Evolutionary conservation across 2,113 vertebrate species (phyloP).

Genomic region (Aspidoscelis tigris): DNA sequence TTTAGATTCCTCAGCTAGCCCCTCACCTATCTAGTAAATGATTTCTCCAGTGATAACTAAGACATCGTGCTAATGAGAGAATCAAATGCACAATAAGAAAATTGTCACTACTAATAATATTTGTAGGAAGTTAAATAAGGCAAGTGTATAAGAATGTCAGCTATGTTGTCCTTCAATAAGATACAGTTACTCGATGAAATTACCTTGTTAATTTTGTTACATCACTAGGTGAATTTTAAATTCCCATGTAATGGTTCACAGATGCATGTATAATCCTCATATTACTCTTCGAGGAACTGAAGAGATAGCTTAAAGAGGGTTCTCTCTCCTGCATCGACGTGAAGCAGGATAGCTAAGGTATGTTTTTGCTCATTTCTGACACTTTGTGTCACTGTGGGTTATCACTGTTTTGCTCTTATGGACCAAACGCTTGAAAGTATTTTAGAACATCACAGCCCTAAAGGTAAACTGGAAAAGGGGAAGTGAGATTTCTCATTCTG

Average conservation of each 20-base stretch:
- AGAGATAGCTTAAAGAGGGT: constrained; percentile 65
- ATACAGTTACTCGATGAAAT: constrained; percentile 83
- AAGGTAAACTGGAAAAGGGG: constrained; percentile 58
- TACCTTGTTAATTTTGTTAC: constrained; percentile 83
- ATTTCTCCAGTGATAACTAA: constrained; percentile 83
- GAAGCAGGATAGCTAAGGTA: constrained; percentile 66
- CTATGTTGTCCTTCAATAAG: constrained; percentile 83
- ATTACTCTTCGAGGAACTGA: constrained; percentile 68
- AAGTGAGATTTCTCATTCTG: constrained; percentile 64
- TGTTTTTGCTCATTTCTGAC: constrained; percentile 65
- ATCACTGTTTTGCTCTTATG: constrained; percentile 58
- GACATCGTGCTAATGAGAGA: constrained; percentile 81
- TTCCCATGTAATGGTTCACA: constrained; percentile 79
- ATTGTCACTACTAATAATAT: constrained; percentile 85
- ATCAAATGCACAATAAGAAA: constrained; percentile 83
- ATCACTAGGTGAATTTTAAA: constrained; percentile 82
- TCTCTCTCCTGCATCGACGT: constrained; percentile 66
- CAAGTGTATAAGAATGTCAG: constrained; percentile 82
- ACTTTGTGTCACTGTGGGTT: constrained; percentile 65
- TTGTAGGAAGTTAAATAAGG: constrained; percentile 84
- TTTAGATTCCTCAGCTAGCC: constrained; percentile 78
- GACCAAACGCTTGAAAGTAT: constrained; percentile 69
- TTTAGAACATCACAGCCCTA: constrained; percentile 61
- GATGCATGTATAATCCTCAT: constrained; percentile 79
- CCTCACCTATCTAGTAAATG: constrained; percentile 78